Percentiles rank a stretch among this genome's conserved stretches.
Evolutionary conservation across 2,113 vertebrate species (phyloP).

Genomic region (Corynorhinus townsendii): DNA sequence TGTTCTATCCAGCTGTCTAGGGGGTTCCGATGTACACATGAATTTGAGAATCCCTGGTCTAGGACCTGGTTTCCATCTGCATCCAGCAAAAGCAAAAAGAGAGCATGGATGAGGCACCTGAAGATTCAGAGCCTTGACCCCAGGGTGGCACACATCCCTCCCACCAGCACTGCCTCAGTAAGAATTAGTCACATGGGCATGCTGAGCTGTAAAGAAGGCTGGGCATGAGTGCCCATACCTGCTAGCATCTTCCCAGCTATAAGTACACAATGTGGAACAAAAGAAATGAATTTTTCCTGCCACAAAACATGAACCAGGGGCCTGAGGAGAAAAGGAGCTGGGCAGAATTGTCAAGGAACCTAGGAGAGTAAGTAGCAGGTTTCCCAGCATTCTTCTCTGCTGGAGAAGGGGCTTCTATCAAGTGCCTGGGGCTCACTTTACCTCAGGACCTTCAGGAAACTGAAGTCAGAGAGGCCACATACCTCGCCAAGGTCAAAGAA

Average conservation of each 20-base stretch:
- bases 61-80: neutral
- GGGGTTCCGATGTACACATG: neutral
- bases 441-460: neutral
- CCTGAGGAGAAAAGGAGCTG: neutral
- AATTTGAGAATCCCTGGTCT: neutral
- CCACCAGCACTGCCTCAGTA: too few species aligned
- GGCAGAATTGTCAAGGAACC: neutral
- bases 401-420: neutral
- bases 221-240: neutral
- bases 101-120: neutral
- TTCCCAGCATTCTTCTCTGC: neutral
- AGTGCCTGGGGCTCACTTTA: neutral
- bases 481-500: neutral
- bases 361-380: neutral
- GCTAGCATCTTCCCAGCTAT: neutral
- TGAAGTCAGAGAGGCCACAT: neutral
- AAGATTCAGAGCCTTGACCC: neutral
- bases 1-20: neutral
- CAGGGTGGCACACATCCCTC: fast-evolving
- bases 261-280: neutral
- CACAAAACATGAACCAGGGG: neutral
- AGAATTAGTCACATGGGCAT: neutral
- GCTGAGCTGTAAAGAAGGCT: neutral
- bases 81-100: neutral
- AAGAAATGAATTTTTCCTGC: neutral